Evolutionary conservation across 2,888 invertebrate species (phyloP).

Genomic region (Platycheirus rosarum): DNA sequence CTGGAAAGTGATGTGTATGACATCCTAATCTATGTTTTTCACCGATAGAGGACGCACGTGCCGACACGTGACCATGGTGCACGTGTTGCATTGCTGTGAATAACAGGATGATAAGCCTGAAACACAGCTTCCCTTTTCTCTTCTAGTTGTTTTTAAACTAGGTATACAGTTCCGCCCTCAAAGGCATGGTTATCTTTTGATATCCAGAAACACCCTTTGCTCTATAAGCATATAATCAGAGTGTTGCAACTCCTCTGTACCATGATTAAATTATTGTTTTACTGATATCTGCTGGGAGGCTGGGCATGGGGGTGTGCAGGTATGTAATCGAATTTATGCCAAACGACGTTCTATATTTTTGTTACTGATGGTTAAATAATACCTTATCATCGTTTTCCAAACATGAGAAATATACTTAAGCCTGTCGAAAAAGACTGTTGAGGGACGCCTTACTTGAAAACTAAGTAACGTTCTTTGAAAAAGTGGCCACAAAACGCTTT

Average conservation of each 20-base stretch:
- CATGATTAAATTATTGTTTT: conserved; percentile 67
- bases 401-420: no score
- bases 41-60: conserved; percentile 75
- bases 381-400: no score
- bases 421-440: no score
- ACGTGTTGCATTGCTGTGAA: conserved; percentile 75
- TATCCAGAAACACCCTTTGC: conserved; percentile 22
- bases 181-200: conserved; percentile 20
- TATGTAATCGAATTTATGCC: conserved; percentile 47
- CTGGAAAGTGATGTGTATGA: conserved; percentile 75
- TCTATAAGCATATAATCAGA: conserved; percentile 59
- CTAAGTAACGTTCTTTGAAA: no score
- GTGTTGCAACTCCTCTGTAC: conserved; percentile 42
- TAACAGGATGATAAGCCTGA: conserved; percentile 75
- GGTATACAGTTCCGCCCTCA: conserved; percentile 33
- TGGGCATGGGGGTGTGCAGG: conserved; percentile 34
- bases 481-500: no score
- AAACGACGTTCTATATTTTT: conserved; percentile 27
- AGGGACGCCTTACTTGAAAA: no score
- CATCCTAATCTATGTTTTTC: conserved; percentile 75
- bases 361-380: no score
- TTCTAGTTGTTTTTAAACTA: conserved; percentile 16
- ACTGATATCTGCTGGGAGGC: background rate
- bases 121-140: conserved; percentile 40
- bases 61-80: conserved; percentile 73